Evolutionary conservation across 2,113 vertebrate species (phyloP), one percentile per base, ranked within the genome.

Genomic region (Todiramphus saurophagus): DNA sequence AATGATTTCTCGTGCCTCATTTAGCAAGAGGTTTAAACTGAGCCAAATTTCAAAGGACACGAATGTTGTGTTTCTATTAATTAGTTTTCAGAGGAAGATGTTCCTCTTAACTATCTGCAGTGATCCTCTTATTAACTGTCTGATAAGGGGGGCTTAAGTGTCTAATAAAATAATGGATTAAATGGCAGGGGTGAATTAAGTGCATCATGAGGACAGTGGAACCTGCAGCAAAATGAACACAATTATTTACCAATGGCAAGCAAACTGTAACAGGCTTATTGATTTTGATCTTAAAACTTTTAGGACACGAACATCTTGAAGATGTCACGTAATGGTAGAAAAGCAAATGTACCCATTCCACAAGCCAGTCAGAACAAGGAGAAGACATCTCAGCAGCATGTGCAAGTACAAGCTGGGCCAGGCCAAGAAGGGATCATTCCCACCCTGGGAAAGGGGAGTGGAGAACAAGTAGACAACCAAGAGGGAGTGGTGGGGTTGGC

Each of bases 71-170:
- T 58, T 87, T 41, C 64, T 79, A 11, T 80, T 60, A 68, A 90
- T 75, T 68, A 44, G 74, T 81, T 93, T 89, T 37, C 59, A 89
- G 64, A 63, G 76, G 62, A 72, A 82, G 79, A 53, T n/a, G 82
- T 62, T 79, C 63, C n/a, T 48, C 19, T 85, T 85, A 67, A 83
- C 43, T 69, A 11, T 94, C 41, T 51, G 30, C 51, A 58, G 18
- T 13, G 39, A 90, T 43, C 39, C 27, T 48, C 60, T 82, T 43
- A 69, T 75, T 84, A 81, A 28, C 50, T 66, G 41, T 41, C 66
- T 76, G 63, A 50, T 70, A 58, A 56, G 68, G 64, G 24, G 64
- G 66, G 33, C 15, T 69, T 37, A 46, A 77, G 19, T 41, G 33
- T 21, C 87, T 48, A 30, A 68, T 83, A 60, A 89, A 92, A 80